Evolutionary conservation across 2,113 vertebrate genomes (phyloP).

Genomic region (Pimephales promelas): DNA sequence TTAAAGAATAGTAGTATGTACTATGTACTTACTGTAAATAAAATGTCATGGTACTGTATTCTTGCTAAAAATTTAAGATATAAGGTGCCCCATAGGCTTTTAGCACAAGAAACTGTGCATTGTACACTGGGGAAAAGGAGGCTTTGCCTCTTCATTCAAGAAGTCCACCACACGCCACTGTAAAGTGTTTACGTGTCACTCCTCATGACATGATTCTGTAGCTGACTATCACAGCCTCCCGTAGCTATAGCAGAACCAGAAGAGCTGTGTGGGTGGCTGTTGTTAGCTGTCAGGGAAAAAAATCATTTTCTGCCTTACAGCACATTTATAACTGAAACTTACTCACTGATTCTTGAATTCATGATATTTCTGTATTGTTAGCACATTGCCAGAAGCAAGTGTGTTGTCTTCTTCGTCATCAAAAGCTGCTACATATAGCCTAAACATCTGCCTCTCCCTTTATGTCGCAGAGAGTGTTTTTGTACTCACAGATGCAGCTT

Average conservation of each 20-base stretch:
- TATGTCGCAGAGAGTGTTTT: conserved; percentile 13
- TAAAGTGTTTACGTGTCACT: conserved; percentile 1
- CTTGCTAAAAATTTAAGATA: background rate
- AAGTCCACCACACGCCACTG: background rate
- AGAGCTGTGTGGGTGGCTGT: conserved; percentile 3
- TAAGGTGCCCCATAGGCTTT: background rate
- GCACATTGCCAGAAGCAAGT: background rate
- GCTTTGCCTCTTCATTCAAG: conserved; percentile 9
- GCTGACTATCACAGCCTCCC: background rate
- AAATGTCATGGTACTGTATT: background rate
- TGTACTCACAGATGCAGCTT: conserved; percentile 35
- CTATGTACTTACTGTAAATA: too few relatives aligned
- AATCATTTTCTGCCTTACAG: background rate
- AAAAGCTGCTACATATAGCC: conserved; percentile 1
- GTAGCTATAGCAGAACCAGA: background rate
- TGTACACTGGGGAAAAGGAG: background rate
- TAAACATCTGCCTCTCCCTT: conserved; percentile 17
- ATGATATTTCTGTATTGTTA: background rate
- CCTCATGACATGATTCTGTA: background rate
- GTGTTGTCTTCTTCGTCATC: background rate
- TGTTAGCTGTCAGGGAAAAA: conserved; percentile 21
- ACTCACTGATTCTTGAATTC: background rate
- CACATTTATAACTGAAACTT: conserved; percentile 13
- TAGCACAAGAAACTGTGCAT: background rate
- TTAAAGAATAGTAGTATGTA: too few relatives aligned